Evolutionary conservation across 2,113 vertebrate species (phyloP).

Genomic region (Oenanthe melanoleuca): DNA sequence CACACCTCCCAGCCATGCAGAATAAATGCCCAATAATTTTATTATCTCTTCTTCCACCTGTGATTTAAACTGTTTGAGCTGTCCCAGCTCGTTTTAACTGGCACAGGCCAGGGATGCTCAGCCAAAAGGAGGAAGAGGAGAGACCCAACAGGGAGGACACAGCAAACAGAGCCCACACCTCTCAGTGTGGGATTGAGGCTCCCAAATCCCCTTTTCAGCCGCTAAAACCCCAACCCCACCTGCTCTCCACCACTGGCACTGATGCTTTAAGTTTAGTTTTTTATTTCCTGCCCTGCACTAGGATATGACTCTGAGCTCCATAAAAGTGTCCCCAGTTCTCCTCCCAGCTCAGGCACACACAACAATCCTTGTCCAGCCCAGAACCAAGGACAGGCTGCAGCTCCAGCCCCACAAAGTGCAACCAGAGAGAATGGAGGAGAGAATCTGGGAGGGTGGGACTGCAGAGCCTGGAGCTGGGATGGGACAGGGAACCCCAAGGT

Average conservation of each 20-base stretch:
- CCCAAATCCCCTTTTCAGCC: neutral
- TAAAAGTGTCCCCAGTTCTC: neutral
- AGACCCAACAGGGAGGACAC: neutral
- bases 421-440: no score
- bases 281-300: neutral
- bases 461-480: no score
- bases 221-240: neutral
- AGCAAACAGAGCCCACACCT: neutral
- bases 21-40: neutral
- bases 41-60: neutral
- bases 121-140: neutral
- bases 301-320: neutral
- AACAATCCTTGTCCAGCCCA: no score
- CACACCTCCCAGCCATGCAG: neutral
- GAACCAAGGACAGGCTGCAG: no score
- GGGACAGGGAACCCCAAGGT: neutral
- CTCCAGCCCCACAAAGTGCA: no score
- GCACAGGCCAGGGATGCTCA: neutral
- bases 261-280: neutral
- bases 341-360: neutral
- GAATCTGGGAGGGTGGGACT: no score
- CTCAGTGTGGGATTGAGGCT: neutral
- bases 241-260: neutral
- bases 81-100: neutral
- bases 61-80: neutral